These are phyloP conservation scores for Phenganax marumi DNA, from an alignment of 92 coral and sea anemone genomes.

Conservation along the genomic window DNA sequence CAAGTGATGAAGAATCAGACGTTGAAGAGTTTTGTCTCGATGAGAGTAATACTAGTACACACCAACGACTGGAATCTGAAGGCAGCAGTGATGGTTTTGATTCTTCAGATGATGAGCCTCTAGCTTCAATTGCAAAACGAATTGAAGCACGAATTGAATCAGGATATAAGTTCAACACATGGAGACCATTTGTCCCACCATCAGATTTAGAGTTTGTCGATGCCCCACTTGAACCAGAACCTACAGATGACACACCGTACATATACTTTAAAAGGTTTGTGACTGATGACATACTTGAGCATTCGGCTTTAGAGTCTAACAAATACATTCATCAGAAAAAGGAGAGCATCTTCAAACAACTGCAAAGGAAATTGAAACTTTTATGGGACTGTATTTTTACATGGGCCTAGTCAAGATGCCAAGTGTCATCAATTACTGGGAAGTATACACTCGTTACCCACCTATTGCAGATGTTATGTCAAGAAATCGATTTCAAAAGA, in stretches of 20 bases:
- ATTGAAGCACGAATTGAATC: background rate
- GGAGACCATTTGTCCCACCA: background rate
- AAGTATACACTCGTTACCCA: background rate
- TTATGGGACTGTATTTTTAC: slow-evolving; percentile 2
- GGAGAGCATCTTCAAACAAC: background rate
- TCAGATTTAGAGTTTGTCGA: slow-evolving; percentile 15
- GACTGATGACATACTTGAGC: slow-evolving; percentile 16
- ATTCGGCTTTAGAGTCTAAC: background rate
- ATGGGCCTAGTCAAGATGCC: slow-evolving; percentile 18
- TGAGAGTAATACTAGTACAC: background rate
- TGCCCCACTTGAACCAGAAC: background rate
- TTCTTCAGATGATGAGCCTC: slow-evolving; percentile 13
- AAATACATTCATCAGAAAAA: slow-evolving; percentile 4
- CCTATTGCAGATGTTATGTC: slow-evolving; percentile 21
- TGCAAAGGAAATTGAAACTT: slow-evolving; percentile 14
- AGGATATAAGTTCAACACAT: background rate
- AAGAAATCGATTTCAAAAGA: slow-evolving; percentile 21
- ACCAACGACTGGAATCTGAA: background rate
- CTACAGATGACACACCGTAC: background rate
- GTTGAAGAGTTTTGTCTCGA: background rate
- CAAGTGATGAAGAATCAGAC: background rate
- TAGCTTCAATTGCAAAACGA: background rate
- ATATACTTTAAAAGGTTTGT: slow-evolving; percentile 8
- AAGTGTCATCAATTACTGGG: background rate
- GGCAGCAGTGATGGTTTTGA: background rate